phyloP scores from a whole-genome alignment of 2,797 vertebrate species.

The Sebastolobus alascanus region DNA sequence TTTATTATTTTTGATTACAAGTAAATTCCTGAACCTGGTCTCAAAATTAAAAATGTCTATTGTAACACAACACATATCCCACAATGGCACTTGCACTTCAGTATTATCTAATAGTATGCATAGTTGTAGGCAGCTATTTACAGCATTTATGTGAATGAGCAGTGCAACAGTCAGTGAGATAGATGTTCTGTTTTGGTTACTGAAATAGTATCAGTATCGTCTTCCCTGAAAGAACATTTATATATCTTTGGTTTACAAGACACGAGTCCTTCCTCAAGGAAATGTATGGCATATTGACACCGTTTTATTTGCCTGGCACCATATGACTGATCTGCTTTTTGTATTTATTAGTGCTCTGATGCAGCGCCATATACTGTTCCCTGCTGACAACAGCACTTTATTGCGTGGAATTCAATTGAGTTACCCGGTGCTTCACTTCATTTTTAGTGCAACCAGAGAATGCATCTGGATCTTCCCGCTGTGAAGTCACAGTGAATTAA shows the following conservation, averaged over 20 bases:
- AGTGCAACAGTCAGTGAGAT: slow-evolving; percentile 33
- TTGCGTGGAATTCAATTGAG: slow-evolving; percentile 75
- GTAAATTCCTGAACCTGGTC: neutral
- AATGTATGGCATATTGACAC: slow-evolving; percentile 67
- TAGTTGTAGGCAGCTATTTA: neutral
- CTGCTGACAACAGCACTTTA: slow-evolving; percentile 76
- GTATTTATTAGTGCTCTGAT: slow-evolving; percentile 75
- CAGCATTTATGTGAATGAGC: slow-evolving; percentile 3
- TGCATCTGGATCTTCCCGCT: slow-evolving; percentile 53
- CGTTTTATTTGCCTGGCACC: slow-evolving; percentile 70
- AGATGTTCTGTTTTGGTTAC: slow-evolving; percentile 51
- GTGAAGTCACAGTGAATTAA: slow-evolving; percentile 71
- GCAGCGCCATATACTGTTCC: slow-evolving; percentile 58
- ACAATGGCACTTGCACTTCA: neutral
- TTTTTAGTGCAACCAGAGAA: slow-evolving; percentile 65
- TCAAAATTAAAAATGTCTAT: neutral
- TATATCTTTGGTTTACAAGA: slow-evolving; percentile 53
- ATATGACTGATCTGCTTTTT: slow-evolving; percentile 74
- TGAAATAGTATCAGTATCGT: slow-evolving; percentile 35
- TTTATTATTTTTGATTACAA: neutral
- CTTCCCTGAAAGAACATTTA: slow-evolving; percentile 42
- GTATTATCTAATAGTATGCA: neutral
- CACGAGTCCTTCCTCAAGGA: slow-evolving; percentile 55
- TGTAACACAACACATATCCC: neutral
- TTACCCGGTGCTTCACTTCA: slow-evolving; percentile 65